phyloP scores from a whole-genome alignment of 2,888 invertebrate species.

The Leptinotarsa peninsularis region DNA sequence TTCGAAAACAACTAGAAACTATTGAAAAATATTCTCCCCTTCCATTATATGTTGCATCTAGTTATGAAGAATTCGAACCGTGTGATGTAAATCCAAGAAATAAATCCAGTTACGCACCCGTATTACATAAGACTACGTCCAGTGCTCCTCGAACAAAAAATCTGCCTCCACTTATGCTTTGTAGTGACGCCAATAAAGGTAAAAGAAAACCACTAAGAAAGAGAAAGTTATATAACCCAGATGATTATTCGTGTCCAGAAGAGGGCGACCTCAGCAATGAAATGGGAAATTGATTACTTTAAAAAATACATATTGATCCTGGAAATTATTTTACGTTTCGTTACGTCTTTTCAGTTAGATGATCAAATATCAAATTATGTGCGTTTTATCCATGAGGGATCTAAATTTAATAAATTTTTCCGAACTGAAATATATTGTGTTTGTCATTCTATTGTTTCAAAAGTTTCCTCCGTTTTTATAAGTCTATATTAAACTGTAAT shows the following conservation, averaged over 20 bases:
- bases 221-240: constrained; percentile 42
- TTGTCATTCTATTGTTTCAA: too few species aligned
- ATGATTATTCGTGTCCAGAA: constrained; percentile 25
- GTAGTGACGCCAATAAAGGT: constrained; percentile 9
- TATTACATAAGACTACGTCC: neutral
- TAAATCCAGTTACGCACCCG: neutral
- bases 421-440: neutral
- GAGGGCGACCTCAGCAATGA: neutral
- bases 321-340: neutral
- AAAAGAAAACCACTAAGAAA: constrained; percentile 28
- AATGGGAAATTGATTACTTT: neutral
- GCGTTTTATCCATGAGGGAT: too few species aligned
- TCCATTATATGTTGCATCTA: neutral
- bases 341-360: too few species aligned
- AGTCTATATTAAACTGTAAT: too few species aligned
- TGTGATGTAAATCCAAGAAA: constrained; percentile 1
- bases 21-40: neutral
- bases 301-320: neutral
- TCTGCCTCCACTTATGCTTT: constrained; percentile 25
- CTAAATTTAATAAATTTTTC: too few species aligned
- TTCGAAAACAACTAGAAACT: neutral
- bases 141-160: neutral
- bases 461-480: too few species aligned
- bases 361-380: too few species aligned
- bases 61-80: neutral